These are phyloP conservation scores for Drosophila paranaensis DNA, from an alignment of 2,888 invertebrate species.

Conservation along the genomic window DNA sequence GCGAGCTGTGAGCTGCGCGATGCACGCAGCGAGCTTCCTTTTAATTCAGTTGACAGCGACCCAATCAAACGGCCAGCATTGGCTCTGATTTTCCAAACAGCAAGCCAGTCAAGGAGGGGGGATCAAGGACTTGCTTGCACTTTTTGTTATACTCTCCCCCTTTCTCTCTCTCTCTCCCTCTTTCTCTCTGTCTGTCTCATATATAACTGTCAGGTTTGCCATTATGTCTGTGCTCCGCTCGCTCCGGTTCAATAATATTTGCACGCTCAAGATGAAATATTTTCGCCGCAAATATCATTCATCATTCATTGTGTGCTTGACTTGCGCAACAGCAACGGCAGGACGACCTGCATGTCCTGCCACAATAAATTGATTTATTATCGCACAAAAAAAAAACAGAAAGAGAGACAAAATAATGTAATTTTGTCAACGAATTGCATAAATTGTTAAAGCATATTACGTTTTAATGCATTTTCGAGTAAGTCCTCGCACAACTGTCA, in stretches of 20 bases:
- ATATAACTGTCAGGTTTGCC: slow-evolving; percentile 49
- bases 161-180: background rate
- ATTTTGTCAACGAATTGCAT: slow-evolving; percentile 53
- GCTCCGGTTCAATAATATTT: slow-evolving; percentile 67
- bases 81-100: slow-evolving; percentile 14
- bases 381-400: slow-evolving; percentile 12
- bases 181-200: slow-evolving; percentile 21
- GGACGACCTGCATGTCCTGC: slow-evolving; percentile 29
- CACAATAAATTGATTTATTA: slow-evolving; percentile 67
- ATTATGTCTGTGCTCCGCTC: slow-evolving; percentile 51
- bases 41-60: slow-evolving; percentile 58
- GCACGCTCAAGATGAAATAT: slow-evolving; percentile 61
- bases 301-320: slow-evolving; percentile 55
- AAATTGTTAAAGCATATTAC: slow-evolving; percentile 56
- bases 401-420: background rate
- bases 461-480: slow-evolving; percentile 51
- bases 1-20: slow-evolving; percentile 6
- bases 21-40: slow-evolving; percentile 18
- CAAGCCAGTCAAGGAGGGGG: background rate
- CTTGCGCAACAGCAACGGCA: slow-evolving; percentile 8
- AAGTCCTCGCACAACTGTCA: slow-evolving; percentile 34
- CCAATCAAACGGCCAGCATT: slow-evolving; percentile 50
- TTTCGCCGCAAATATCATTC: slow-evolving; percentile 69
- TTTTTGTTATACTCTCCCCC: slow-evolving; percentile 8
- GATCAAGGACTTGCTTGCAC: slow-evolving; percentile 26